These are phyloP conservation scores for Lasius platythorax DNA, from an alignment of 2,888 invertebrate species.

Conservation along the genomic window DNA sequence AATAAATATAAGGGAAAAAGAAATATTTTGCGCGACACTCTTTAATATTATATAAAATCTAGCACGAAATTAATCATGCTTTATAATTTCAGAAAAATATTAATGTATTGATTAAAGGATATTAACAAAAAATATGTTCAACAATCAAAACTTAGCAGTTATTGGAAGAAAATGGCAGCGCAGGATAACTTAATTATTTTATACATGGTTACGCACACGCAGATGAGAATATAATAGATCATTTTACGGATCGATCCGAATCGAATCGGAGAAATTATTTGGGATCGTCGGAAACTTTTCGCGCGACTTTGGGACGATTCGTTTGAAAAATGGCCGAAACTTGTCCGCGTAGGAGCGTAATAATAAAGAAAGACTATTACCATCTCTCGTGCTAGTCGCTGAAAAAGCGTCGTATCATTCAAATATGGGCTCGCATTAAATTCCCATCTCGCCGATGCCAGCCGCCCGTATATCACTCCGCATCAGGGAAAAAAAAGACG, in stretches of 20 bases:
- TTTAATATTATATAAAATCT: background rate
- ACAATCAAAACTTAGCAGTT: background rate
- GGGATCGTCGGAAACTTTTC: slow-evolving; percentile 13
- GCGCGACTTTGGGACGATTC: slow-evolving; percentile 12
- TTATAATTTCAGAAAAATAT: background rate
- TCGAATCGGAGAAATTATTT: slow-evolving; percentile 29
- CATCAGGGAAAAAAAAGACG: slow-evolving; percentile 41
- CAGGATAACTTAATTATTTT: slow-evolving; percentile 4
- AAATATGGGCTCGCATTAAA: slow-evolving; percentile 55
- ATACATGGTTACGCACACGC: background rate
- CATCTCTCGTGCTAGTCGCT: slow-evolving; percentile 33
- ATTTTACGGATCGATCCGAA: slow-evolving; percentile 9
- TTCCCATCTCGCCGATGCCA: slow-evolving; percentile 53
- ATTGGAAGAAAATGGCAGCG: background rate
- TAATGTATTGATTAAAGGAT: background rate
- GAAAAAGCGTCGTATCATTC: slow-evolving; percentile 53
- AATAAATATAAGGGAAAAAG: slow-evolving; percentile 1
- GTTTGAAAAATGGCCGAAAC: slow-evolving; percentile 46
- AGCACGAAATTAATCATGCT: background rate
- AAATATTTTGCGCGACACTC: background rate
- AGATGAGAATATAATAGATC: slow-evolving; percentile 18
- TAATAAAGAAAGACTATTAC: slow-evolving; percentile 55
- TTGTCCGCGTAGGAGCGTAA: slow-evolving; percentile 32
- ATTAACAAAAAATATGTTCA: background rate
- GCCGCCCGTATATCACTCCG: slow-evolving; percentile 46